Evolutionary conservation across 2,113 vertebrate species (phyloP), one percentile per base, ranked within the genome.

Genomic region (Nesoenas mayeri): DNA sequence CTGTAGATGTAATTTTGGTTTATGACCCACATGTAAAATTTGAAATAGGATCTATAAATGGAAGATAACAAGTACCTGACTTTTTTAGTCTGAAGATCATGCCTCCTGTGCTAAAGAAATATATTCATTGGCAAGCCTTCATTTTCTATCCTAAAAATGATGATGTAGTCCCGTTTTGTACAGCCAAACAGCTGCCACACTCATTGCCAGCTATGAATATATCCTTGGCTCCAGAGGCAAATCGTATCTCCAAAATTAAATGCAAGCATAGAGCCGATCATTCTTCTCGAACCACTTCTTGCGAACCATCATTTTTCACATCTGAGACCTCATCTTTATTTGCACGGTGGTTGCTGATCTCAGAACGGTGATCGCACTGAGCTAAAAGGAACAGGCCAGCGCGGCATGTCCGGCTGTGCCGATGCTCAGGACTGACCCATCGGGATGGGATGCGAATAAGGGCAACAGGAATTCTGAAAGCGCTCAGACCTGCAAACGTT

Each of bases 151-250:
- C 91, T 96, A 96, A 96, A 96, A 96, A 95, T 94, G 83, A 93
- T 79, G 38, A 66, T 92, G 66, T 61, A 58, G 90, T 85, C 88
- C 72, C 29, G 0, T 79, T 95, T 84, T 94, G 82, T 92, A 90
- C 36, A 89, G 91, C 91, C 88, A 89, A 92, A 81, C 93, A 94
- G 95, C 95, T 96, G 91, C 93, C 78, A 78, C 70, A 71, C 88
- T 81, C 67, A 38, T 32, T 92, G 93, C 83, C 83, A 91, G 86
- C 77, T 95, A 91, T 79, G 92, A 96, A 94, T 91, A 87, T 88
- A 92, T 48, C 81, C 92, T 95, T 96, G 96, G 95, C 92, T 97
- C 80, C 91, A 95, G 88, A 93, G 92, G 88, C 66, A 94, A 96
- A 94, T 72, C 62, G 6, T 82, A 84, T 84, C 83, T 94, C 91